Base-by-base conservation (phyloP, 2,888 invertebrate species). In the Agrochola litura region DNA sequence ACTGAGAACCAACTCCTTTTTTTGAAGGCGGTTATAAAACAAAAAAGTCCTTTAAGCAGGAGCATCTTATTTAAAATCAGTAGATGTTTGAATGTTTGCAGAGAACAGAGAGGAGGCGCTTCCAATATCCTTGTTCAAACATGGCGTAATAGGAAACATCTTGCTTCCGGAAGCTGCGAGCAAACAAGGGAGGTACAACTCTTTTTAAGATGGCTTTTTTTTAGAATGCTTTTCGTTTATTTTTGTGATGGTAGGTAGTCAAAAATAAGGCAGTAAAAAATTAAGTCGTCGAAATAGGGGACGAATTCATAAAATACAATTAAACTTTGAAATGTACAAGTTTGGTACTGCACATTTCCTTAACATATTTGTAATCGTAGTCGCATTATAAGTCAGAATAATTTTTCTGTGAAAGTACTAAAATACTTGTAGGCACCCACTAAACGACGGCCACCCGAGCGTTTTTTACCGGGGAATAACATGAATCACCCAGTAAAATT, bases 61-160 rank as follows among this genome's bases (percentile, higher is more conserved):
- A 19, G 49, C 56, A 85, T 86, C 85, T 89, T 90, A 91, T 92
- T 92, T 91, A 88, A 91, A 92, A 91, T 91, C 76, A 75, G 76
- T 73, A 89, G 86, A 77, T 80, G 78, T 80, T 79, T 76, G 69
- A 78, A 73, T 93, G 92, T 93, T 92, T 93, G 90, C 89, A 43
- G 75, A 84, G 81, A 83, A 83, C 77, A 83, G 77, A 85, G 88
- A 88, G 90, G 88, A 90, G 90, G 88, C 89, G 89, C 90, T 92
- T 91, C 91, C 95, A 94, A 95, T 95, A 94, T 92, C 91, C 90
- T 63, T 91, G 91, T 91, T 90, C 94, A 95, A 95, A 95, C 94
- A 95, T 87, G 87, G 77, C 88, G 89, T 93, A 92, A 94, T 92
- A 92, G 93, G 91, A 92, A 94, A 93, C 92, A 93, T 94, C 94